Percentiles rank a stretch among this genome's conserved stretches.
Evolutionary conservation across 2,797 vertebrate genomes (phyloP).

Genomic region (Coreius guichenoti): DNA sequence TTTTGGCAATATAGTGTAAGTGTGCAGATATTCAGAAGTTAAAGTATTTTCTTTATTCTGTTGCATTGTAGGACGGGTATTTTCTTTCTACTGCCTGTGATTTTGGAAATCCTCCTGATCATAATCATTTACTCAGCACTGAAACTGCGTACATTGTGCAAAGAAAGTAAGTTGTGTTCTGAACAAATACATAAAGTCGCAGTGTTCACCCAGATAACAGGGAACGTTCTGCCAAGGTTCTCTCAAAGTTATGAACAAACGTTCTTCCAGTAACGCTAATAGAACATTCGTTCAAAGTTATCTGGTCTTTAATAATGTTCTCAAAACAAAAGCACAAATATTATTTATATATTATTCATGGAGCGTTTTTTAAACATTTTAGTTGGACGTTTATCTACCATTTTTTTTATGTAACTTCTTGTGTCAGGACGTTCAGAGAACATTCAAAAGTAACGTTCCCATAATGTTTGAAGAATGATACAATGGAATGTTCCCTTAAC

Average conservation of each 20-base stretch:
- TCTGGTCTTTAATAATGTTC: too few species aligned
- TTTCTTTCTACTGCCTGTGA: constrained; percentile 4
- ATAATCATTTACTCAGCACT: not conserved
- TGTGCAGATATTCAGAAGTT: not conserved
- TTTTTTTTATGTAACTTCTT: too few species aligned
- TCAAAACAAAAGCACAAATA: too few species aligned
- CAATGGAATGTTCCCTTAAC: too few species aligned
- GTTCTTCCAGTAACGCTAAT: not conserved
- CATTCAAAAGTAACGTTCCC: too few species aligned
- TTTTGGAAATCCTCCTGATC: constrained; percentile 1
- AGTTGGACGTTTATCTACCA: too few species aligned
- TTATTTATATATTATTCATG: too few species aligned
- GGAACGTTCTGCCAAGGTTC: not conserved
- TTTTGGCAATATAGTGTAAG: not conserved
- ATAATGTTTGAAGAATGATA: too few species aligned
- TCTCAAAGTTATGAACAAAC: not conserved
- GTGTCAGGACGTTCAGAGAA: too few species aligned
- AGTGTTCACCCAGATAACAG: too few species aligned
- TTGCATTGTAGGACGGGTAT: not conserved
- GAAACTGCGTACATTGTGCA: not conserved
- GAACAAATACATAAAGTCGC: not conserved
- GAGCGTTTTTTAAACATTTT: too few species aligned
- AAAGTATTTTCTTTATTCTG: not conserved
- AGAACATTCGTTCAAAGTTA: too few species aligned
- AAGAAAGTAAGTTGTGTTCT: not conserved